Evolutionary conservation across 2,888 invertebrate genomes (phyloP).

Genomic region (Omphaloscelis lunosa): DNA sequence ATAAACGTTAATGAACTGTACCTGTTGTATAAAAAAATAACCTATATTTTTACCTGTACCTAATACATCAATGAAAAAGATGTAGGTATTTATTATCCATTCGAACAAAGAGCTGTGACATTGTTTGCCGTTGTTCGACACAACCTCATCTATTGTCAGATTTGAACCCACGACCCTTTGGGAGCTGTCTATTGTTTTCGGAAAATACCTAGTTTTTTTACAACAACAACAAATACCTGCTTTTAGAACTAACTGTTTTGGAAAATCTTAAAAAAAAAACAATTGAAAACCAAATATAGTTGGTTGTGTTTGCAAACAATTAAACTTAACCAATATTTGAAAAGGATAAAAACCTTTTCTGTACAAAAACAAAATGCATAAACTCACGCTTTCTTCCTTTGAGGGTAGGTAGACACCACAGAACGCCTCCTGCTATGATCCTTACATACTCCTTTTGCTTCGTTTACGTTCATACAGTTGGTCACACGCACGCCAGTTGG

Average conservation of each 20-base stretch:
- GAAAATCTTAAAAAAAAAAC: not conserved
- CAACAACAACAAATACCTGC: not conserved
- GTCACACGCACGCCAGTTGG: not conserved
- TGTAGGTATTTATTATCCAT: conserved; percentile 12
- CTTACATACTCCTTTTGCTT: not conserved
- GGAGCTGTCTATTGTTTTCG: conserved; percentile 22
- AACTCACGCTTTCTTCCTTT: too few relatives aligned
- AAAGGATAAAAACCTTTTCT: too few relatives aligned
- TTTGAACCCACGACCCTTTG: conserved; percentile 43
- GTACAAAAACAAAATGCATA: not conserved
- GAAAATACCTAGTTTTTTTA: conserved; percentile 5
- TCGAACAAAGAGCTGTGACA: conserved; percentile 19
- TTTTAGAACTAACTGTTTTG: not conserved
- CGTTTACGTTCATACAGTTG: not conserved
- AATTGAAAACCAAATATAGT: not conserved
- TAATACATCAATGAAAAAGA: conserved; percentile 3
- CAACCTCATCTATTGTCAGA: conserved; percentile 12
- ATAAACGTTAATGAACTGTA: conserved; percentile 18
- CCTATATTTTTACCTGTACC: conserved; percentile 1
- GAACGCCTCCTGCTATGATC: too few relatives aligned
- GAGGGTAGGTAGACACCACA: not conserved
- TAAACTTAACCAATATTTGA: not conserved
- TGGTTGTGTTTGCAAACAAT: not conserved
- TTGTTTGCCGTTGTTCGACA: conserved; percentile 22
- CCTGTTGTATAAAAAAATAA: not conserved